phyloP scores from a whole-genome alignment of 1,140 invertebrate species.

The Cydia fagiglandana region DNA sequence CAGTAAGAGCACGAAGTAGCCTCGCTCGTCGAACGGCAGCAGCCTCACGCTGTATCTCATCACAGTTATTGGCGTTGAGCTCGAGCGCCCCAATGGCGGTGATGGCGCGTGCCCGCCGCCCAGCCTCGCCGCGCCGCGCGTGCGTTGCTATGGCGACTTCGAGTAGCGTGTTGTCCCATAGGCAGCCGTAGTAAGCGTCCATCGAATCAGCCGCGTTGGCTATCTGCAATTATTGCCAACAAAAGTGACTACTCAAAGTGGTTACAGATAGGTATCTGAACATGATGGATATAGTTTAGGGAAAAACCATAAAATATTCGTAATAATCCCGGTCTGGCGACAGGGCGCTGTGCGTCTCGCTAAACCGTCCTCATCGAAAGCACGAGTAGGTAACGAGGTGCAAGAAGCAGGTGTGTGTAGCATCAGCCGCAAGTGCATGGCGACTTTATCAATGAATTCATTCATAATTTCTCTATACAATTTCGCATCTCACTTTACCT shows the following conservation, averaged over 20 bases:
- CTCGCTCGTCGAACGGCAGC: slow-evolving; percentile 92
- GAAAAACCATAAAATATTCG: no score
- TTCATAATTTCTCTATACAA: no score
- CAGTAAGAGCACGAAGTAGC: slow-evolving; percentile 92
- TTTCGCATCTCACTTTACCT: slow-evolving; percentile 84
- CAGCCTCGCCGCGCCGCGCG: slow-evolving; percentile 92
- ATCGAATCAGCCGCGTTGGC: slow-evolving; percentile 88
- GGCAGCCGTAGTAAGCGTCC: slow-evolving; percentile 96
- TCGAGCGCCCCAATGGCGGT: slow-evolving; percentile 93
- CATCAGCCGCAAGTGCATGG: no score
- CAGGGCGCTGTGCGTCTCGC: no score
- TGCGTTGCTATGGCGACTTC: slow-evolving; percentile 95
- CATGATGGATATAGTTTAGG: no score
- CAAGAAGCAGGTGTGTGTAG: no score
- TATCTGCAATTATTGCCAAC: slow-evolving; percentile 45
- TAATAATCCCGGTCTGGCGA: no score
- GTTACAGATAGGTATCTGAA: no score
- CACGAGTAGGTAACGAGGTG: no score
- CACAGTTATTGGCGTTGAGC: slow-evolving; percentile 97
- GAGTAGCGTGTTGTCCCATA: slow-evolving; percentile 96
- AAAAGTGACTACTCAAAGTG: no score
- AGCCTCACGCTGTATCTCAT: slow-evolving; percentile 95
- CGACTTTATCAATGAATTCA: no score
- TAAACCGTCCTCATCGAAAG: no score
- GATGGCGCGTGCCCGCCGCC: slow-evolving; percentile 90